A percentile compares a stretch with the other conserved stretches of the same genome.
Conservation (phyloP, 2,797 vertebrate genomes). For the Platalea minor region DNA sequence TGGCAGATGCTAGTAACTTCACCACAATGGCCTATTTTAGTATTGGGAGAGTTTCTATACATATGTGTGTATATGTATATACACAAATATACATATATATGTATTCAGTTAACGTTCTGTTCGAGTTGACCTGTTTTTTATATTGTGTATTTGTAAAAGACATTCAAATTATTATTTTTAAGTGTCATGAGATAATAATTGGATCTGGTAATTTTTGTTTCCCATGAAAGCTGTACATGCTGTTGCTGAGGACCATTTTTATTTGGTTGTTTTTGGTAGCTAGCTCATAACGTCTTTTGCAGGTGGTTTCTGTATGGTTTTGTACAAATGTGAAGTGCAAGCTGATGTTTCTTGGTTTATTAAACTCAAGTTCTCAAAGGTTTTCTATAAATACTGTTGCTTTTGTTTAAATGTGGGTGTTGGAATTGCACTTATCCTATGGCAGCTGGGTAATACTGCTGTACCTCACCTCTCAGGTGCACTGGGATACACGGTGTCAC, state of each 20-base stretch:
- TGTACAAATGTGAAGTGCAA: slow-evolving; percentile 67
- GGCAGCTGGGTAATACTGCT: neutral
- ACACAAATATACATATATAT: slow-evolving; percentile 28
- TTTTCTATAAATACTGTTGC: slow-evolving; percentile 24
- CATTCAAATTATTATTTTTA: slow-evolving; percentile 60
- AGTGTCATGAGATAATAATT: slow-evolving; percentile 56
- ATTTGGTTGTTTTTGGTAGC: slow-evolving; percentile 42
- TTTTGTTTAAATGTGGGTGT: slow-evolving; percentile 40
- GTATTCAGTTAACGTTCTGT: slow-evolving; percentile 54
- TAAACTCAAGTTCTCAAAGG: slow-evolving; percentile 72
- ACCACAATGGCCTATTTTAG: slow-evolving; percentile 88
- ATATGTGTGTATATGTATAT: slow-evolving; percentile 57
- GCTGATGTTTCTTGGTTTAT: slow-evolving; percentile 69
- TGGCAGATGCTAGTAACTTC: slow-evolving; percentile 76
- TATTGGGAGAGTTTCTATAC: slow-evolving; percentile 55
- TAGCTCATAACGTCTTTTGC: slow-evolving; percentile 22
- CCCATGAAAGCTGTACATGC: slow-evolving; percentile 4
- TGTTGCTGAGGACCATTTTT: slow-evolving; percentile 47
- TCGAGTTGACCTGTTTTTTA: slow-evolving; percentile 59
- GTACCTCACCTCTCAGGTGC: neutral
- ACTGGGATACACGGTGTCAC: neutral
- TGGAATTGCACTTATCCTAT: slow-evolving; percentile 1
- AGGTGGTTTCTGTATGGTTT: slow-evolving; percentile 62
- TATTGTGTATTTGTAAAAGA: slow-evolving; percentile 73
- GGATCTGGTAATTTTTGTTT: slow-evolving; percentile 25